A percentile compares a stretch with the other conserved stretches of the same genome.
phyloP scores from a whole-genome alignment of 2,113 vertebrate genomes.

The Callionymus lyra region DNA sequence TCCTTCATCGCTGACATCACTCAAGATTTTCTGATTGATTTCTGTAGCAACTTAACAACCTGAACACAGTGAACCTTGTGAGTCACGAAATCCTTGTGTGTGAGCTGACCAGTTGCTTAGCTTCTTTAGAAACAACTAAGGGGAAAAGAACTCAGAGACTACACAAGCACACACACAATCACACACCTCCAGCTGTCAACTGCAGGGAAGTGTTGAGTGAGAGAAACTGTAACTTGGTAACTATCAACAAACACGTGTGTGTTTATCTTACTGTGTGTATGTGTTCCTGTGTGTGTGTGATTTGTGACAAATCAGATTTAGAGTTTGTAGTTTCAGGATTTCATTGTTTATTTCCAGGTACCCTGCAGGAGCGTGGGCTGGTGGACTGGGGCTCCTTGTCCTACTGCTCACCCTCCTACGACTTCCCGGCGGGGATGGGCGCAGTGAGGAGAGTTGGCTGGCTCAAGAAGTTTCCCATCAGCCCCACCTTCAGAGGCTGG shows the following conservation, averaged over 20 bases:
- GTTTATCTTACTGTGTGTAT: no score
- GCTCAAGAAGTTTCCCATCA: constrained; percentile 74
- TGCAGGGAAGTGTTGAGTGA: neutral
- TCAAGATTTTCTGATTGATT: no score
- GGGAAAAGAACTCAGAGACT: no score
- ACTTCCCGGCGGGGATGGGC: constrained; percentile 83
- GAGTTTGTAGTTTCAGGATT: neutral
- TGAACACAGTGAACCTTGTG: no score
- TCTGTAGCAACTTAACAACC: no score
- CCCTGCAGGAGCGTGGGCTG: constrained; percentile 79
- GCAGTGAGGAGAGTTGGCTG: constrained; percentile 60
- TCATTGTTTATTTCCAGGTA: constrained; percentile 58
- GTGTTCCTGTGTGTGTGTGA: neutral
- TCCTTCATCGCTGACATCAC: no score
- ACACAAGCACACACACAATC: no score
- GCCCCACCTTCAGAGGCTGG: constrained; percentile 83
- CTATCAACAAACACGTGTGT: neutral
- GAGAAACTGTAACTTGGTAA: neutral
- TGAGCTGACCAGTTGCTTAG: no score
- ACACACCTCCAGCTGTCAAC: no score
- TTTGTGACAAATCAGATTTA: neutral
- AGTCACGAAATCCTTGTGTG: no score
- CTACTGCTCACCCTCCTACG: constrained; percentile 68
- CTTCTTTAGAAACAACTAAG: no score
- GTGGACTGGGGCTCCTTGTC: constrained; percentile 73